Evolutionary conservation across 2,888 invertebrate genomes (phyloP).

Genomic region (Pyrocoelia pectoralis): DNA sequence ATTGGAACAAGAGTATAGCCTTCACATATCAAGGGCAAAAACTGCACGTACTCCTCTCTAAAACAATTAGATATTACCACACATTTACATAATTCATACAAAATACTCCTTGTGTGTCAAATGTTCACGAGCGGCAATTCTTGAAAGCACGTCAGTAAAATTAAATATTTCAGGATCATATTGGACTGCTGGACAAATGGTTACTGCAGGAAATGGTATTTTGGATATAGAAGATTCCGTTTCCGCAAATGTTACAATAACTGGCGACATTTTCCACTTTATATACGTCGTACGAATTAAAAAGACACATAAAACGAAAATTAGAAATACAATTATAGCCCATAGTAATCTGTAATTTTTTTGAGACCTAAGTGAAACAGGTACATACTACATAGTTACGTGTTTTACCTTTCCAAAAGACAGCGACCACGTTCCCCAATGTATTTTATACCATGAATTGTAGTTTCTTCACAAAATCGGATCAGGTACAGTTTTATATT

Average conservation of each 20-base stretch:
- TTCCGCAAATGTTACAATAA: slow-evolving; percentile 79
- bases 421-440: slow-evolving; percentile 15
- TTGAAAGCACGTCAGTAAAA: slow-evolving; percentile 14
- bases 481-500: slow-evolving; percentile 9
- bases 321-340: not conserved
- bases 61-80: no score
- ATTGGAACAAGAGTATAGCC: no score
- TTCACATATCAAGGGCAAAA: no score
- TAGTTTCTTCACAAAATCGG: slow-evolving; percentile 16
- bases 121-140: no score
- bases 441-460: slow-evolving; percentile 16
- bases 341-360: slow-evolving; percentile 9
- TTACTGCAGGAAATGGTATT: slow-evolving; percentile 61
- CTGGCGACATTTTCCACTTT: slow-evolving; percentile 77
- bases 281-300: slow-evolving; percentile 72
- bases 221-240: slow-evolving; percentile 74
- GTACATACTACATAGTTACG: not conserved
- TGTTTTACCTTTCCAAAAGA: slow-evolving; percentile 17
- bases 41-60: no score
- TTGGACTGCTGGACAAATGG: slow-evolving; percentile 51
- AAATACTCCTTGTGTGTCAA: no score
- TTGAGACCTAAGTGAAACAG: not conserved
- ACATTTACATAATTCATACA: no score
- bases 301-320: slow-evolving; percentile 63
- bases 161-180: slow-evolving; percentile 10